Conservation (phyloP, 2,888 invertebrate genomes). For the Archips xylosteana region DNA sequence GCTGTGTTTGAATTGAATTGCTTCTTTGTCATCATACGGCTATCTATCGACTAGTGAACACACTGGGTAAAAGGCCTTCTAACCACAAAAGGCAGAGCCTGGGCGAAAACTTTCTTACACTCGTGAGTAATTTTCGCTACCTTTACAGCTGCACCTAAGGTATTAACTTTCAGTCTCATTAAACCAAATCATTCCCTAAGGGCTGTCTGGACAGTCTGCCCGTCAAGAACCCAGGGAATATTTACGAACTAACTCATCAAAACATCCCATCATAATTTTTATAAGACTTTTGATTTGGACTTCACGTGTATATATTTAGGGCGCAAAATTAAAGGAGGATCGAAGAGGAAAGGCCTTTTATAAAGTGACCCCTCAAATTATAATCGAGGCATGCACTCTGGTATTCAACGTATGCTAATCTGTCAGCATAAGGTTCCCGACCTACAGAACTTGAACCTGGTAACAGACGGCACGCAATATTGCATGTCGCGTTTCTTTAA, state of each 20-base stretch:
- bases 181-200: slow-evolving; percentile 28
- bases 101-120: background rate
- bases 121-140: slow-evolving; percentile 1
- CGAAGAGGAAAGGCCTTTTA: background rate
- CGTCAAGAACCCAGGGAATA: slow-evolving; percentile 13
- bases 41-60: background rate
- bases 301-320: background rate
- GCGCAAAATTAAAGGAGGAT: background rate
- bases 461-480: slow-evolving; percentile 64
- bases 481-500: slow-evolving; percentile 59
- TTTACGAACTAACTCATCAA: background rate
- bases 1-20: no score
- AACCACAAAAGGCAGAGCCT: background rate
- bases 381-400: slow-evolving; percentile 26
- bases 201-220: slow-evolving; percentile 18
- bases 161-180: slow-evolving; percentile 17
- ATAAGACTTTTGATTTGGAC: background rate
- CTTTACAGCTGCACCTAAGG: background rate
- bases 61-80: background rate
- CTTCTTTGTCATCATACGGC: no score
- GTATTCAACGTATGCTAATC: slow-evolving; percentile 38
- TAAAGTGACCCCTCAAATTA: slow-evolving; percentile 3
- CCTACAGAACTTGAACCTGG: slow-evolving; percentile 57
- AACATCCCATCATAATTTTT: background rate
- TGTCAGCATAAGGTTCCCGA: slow-evolving; percentile 59